Conservation (phyloP, 1,140 invertebrate species). For the Drosophila insularis region DNA sequence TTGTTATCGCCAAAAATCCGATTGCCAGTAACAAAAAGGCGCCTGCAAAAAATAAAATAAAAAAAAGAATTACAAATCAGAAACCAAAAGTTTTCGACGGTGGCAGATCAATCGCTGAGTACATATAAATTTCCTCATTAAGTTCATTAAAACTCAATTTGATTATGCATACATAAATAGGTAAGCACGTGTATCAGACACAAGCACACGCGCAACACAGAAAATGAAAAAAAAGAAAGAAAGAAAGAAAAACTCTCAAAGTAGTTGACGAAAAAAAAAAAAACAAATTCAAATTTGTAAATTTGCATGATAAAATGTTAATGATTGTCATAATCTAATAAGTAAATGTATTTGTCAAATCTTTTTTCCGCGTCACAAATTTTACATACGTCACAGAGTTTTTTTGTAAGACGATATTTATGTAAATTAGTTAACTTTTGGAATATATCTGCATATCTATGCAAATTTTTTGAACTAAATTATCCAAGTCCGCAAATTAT, state of each 20-base stretch:
- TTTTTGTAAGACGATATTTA: neutral
- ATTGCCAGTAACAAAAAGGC: conserved; percentile 86
- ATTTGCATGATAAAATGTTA: conserved; percentile 36
- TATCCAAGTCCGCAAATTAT: neutral
- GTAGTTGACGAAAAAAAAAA: conserved; percentile 1
- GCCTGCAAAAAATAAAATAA: conserved; percentile 84
- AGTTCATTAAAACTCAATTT: conserved; percentile 53
- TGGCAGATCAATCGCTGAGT: conserved; percentile 20
- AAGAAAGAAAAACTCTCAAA: conserved; percentile 3
- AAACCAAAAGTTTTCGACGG: neutral
- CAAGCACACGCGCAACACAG: conserved; percentile 32
- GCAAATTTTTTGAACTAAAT: neutral
- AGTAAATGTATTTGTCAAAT: neutral
- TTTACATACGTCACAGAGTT: neutral
- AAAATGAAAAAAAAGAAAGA: conserved; percentile 14
- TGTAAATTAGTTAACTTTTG: neutral
- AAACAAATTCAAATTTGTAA: neutral
- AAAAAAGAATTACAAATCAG: neutral
- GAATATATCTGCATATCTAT: neutral
- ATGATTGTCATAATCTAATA: conserved; percentile 21
- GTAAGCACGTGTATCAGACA: conserved; percentile 17
- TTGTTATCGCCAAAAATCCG: conserved; percentile 85
- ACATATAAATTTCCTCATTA: conserved; percentile 65
- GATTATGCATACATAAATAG: conserved; percentile 48
- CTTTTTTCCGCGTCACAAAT: neutral